phyloP scores from a whole-genome alignment of 2,797 vertebrate genomes.

The Gymnopithys bicolor region DNA sequence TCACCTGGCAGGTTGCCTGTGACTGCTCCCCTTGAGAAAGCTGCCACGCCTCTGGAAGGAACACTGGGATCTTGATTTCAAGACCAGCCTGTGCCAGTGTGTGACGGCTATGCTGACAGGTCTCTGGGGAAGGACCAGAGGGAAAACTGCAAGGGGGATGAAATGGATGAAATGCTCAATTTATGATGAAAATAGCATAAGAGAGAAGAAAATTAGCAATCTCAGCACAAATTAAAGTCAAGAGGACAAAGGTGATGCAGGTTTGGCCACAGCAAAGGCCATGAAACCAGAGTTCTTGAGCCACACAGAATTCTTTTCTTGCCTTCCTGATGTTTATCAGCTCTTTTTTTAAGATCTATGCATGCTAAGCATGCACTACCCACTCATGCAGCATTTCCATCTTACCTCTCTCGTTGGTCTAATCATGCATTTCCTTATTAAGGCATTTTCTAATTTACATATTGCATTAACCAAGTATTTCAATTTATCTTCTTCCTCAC shows the following conservation, averaged over 20 bases:
- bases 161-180: not conserved
- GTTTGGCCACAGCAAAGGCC: not conserved
- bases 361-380: not conserved
- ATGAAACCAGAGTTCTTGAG: not conserved
- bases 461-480: not conserved
- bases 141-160: not conserved
- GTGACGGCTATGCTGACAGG: accelerated
- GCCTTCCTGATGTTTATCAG: not conserved
- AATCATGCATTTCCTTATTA: slow-evolving; percentile 30
- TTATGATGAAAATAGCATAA: accelerated
- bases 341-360: not conserved
- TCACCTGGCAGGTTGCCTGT: not conserved
- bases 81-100: not conserved
- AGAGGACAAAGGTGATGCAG: not conserved
- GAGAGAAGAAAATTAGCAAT: not conserved
- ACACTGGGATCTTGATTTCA: accelerated
- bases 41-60: not conserved
- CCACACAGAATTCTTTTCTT: not conserved
- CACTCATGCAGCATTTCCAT: not conserved
- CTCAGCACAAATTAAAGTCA: not conserved
- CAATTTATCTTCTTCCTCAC: not conserved
- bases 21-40: accelerated
- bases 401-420: not conserved
- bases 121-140: not conserved
- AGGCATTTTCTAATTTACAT: slow-evolving; percentile 22